Conservation (phyloP, 1,140 invertebrate species). For the Ganaspis sp. region DNA sequence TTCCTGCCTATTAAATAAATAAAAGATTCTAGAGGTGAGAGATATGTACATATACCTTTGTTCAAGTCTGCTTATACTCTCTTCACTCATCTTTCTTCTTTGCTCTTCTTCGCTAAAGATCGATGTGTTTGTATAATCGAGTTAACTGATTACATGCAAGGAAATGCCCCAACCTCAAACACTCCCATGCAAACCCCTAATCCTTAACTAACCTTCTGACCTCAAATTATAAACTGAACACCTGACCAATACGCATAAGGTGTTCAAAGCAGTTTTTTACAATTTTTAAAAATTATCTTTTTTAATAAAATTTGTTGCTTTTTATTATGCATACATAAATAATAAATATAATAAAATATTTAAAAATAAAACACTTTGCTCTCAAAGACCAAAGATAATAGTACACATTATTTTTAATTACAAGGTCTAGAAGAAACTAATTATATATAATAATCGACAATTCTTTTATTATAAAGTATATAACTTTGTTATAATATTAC, state of each 20-base stretch:
- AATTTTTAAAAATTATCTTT: too few species aligned
- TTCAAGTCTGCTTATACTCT: too few species aligned
- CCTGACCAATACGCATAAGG: neutral
- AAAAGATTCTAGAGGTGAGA: slow-evolving; percentile 61
- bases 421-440: too few species aligned
- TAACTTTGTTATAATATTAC: too few species aligned
- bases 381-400: too few species aligned
- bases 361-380: too few species aligned
- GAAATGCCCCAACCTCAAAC: slow-evolving; percentile 19
- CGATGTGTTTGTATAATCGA: slow-evolving; percentile 52
- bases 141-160: slow-evolving; percentile 59
- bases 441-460: too few species aligned
- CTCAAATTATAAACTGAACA: slow-evolving; percentile 6
- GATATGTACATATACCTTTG: slow-evolving; percentile 46
- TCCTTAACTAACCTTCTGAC: neutral
- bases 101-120: neutral
- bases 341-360: too few species aligned
- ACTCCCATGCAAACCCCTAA: neutral
- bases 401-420: too few species aligned
- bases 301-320: too few species aligned
- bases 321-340: too few species aligned
- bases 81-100: neutral
- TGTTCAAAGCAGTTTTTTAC: neutral
- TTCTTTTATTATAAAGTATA: too few species aligned
- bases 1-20: slow-evolving; percentile 71